These are phyloP conservation scores for Synanthedon formicaeformis DNA, from an alignment of 2,888 invertebrate genomes.

Conservation along the genomic window DNA sequence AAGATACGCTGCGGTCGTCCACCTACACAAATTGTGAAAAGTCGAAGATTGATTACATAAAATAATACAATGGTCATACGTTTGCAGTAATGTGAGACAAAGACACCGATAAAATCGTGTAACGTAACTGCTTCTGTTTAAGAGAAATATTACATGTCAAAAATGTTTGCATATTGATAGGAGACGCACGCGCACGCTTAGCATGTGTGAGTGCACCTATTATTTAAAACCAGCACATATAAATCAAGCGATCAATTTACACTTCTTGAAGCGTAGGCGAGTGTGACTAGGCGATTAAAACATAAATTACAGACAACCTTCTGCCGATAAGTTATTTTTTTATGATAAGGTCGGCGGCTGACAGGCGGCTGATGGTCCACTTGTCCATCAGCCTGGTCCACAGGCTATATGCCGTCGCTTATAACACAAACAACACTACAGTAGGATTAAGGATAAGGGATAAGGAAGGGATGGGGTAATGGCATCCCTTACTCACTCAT, in stretches of 20 bases:
- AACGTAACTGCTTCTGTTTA: constrained; percentile 14
- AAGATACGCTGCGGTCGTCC: constrained; percentile 1
- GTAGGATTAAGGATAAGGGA: too few species aligned
- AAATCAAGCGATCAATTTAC: constrained; percentile 40
- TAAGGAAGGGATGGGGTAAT: too few species aligned
- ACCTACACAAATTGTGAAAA: not conserved
- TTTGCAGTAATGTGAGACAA: constrained; percentile 24
- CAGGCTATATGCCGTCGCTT: too few species aligned
- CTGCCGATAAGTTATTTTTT: too few species aligned
- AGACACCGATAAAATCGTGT: constrained; percentile 15
- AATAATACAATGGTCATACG: constrained; percentile 26
- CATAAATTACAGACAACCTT: constrained; percentile 20
- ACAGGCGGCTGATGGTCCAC: too few species aligned
- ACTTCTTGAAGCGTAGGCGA: constrained; percentile 27
- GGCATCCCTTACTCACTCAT: too few species aligned
- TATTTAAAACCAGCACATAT: constrained; percentile 36
- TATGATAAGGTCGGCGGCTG: too few species aligned
- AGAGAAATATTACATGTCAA: constrained; percentile 14
- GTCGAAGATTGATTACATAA: constrained; percentile 10
- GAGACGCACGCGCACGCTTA: constrained; percentile 6
- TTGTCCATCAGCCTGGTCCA: too few species aligned
- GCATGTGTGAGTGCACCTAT: constrained; percentile 19
- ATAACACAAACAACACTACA: too few species aligned
- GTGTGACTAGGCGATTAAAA: constrained; percentile 29
- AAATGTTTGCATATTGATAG: constrained; percentile 14